Percentiles rank a stretch among this genome's conserved stretches.
Conservation (phyloP, 2,888 invertebrate genomes). For the Metalampra italica region DNA sequence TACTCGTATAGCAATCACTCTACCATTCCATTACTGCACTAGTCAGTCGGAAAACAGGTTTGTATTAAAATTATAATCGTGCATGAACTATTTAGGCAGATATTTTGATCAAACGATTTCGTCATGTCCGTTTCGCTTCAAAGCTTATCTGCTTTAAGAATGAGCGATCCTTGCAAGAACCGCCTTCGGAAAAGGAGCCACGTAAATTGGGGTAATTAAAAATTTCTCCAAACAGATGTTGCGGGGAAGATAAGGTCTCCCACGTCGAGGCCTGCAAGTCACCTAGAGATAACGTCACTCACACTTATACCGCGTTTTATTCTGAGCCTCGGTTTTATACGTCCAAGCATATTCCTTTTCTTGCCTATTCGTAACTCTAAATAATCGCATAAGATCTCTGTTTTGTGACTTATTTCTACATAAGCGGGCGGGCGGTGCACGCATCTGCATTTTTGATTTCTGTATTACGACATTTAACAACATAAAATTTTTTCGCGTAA, state of each 20-base stretch:
- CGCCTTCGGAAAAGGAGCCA: conserved; percentile 21
- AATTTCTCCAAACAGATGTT: conserved; percentile 49
- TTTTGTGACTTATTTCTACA: not conserved
- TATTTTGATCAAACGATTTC: conserved; percentile 3
- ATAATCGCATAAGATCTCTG: not conserved
- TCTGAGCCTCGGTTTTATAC: conserved; percentile 33
- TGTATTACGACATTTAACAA: no score
- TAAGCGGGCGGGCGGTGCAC: no score
- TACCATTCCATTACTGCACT: no score
- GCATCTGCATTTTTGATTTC: no score
- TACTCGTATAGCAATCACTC: no score
- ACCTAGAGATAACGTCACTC: conserved; percentile 62
- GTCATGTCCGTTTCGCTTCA: not conserved
- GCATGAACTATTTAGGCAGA: no score
- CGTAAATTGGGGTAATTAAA: conserved; percentile 54
- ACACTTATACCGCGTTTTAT: conserved; percentile 48
- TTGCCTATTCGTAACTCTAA: conserved; percentile 1
- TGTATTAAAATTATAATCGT: no score
- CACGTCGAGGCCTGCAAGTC: conserved; percentile 37
- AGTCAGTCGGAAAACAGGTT: no score
- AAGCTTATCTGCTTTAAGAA: not conserved
- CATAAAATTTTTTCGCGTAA: no score
- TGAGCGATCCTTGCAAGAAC: conserved; percentile 9
- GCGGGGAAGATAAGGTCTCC: conserved; percentile 45
- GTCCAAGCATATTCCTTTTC: not conserved